Evolutionary conservation across 2,888 invertebrate genomes (phyloP), one percentile per base, ranked within the genome.

Genomic region (Erebia ligea): DNA sequence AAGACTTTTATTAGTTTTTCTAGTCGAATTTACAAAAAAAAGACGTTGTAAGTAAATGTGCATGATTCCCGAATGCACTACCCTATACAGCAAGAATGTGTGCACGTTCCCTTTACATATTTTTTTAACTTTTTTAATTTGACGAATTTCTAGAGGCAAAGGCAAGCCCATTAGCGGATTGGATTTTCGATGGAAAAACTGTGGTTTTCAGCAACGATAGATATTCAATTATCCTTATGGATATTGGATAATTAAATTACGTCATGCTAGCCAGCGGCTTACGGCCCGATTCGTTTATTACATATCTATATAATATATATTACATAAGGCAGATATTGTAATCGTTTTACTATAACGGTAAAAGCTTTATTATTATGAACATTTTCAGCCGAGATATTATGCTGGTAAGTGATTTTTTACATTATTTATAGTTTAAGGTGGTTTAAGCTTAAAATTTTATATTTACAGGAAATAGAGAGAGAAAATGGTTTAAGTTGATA

Each of bases 61-160:
- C 92, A 92, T 92, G 92, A 81, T 74, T 88, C 91, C 92, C 82
- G 91, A 92, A 91, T 92, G 92, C 92, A 92, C 91, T 86, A 78
- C 87, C 90, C 85, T 50, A 45, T 84, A 81, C 84, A 85, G 87
- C 87, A 86, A 88, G 92, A 92, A 90, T 92, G 92, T 91, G 80
- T 92, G 92, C 92, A 92, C 92, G 92, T 86, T 85, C 77, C 83
- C 84, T 82, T 85, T 81, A 84, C 74, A 75, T 77, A 76, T 82
- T 83, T 84, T 83, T 57, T 58, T 83, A 81, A 79, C 75, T 78
- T 78, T 81, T 78, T 84, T 82, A 79, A 69, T 69, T 68, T 68
- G 66, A 83, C 83, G 80, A 82, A 81, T 81, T 45, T 84, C 83
- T 81, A 82, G 85, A 87, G 85, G 86, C 85, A 86, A 87, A 88